A percentile compares a stretch with the other conserved stretches of the same genome.
Conservation (phyloP, 2,113 vertebrate genomes). For the Aspidoscelis tigris region DNA sequence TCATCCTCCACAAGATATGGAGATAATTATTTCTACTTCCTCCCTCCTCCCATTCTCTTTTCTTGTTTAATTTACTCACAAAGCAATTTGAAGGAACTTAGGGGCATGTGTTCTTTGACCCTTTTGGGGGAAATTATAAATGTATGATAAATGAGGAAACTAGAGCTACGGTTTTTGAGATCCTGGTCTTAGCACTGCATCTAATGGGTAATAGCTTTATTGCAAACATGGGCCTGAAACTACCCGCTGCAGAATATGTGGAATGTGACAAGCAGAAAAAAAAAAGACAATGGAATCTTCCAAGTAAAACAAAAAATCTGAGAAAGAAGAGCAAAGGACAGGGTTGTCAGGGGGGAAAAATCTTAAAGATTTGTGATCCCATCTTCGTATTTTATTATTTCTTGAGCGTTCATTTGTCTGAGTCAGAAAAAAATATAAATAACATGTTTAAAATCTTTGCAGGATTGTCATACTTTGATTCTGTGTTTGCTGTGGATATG, state of each 20-base stretch:
- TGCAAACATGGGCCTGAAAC: neutral
- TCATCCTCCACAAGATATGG: neutral
- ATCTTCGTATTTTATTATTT: neutral
- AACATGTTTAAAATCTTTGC: neutral
- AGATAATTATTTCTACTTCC: neutral
- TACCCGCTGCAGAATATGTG: neutral
- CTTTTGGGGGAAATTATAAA: too few relatives aligned
- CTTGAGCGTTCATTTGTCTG: neutral
- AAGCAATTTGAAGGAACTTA: neutral
- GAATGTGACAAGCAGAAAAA: neutral
- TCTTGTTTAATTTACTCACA: neutral
- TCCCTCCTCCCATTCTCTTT: neutral
- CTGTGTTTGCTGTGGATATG: neutral
- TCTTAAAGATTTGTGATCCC: neutral
- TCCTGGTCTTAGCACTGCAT: too few relatives aligned
- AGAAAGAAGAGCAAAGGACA: neutral
- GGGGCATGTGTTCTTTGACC: too few relatives aligned
- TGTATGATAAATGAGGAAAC: too few relatives aligned
- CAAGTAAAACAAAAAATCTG: neutral
- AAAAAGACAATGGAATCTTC: neutral
- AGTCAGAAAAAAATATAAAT: neutral
- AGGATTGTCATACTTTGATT: neutral
- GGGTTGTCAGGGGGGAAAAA: neutral
- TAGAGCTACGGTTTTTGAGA: too few relatives aligned
- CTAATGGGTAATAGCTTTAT: neutral